A percentile compares a stretch with the other conserved stretches of the same genome.
These are phyloP conservation scores for Pammene fasciana DNA, from an alignment of 2,888 invertebrate species.

Conservation along the genomic window DNA sequence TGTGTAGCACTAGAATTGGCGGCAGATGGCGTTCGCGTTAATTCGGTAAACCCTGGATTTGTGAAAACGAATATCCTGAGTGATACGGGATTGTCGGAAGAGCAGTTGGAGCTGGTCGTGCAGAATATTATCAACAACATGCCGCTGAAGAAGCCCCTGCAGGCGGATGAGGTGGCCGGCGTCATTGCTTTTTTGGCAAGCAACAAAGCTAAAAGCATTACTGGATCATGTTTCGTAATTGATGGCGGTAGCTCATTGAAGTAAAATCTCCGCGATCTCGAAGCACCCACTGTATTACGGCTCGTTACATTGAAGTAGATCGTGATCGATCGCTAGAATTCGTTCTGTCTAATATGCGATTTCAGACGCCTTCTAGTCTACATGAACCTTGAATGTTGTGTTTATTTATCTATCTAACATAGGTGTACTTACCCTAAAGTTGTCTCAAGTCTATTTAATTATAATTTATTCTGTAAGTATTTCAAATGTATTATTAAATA, in stretches of 20 bases:
- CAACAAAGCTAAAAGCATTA: constrained; percentile 92
- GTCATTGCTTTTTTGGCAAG: constrained; percentile 95
- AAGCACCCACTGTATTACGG: neutral
- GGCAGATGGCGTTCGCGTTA: constrained; percentile 91
- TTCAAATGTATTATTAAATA: too few species aligned
- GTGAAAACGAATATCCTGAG: constrained; percentile 92
- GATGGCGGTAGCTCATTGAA: constrained; percentile 66
- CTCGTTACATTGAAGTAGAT: too few species aligned
- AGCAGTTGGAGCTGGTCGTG: constrained; percentile 91
- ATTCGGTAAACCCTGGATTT: constrained; percentile 97
- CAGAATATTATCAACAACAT: constrained; percentile 87
- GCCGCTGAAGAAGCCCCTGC: constrained; percentile 92
- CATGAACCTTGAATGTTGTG: too few species aligned
- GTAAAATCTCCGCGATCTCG: neutral
- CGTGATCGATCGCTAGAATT: too few species aligned
- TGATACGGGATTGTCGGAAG: constrained; percentile 79
- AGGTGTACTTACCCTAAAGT: too few species aligned
- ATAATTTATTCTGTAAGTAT: too few species aligned
- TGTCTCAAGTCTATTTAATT: too few species aligned
- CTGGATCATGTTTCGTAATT: constrained; percentile 85
- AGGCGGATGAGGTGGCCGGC: constrained; percentile 92
- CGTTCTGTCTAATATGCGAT: too few species aligned
- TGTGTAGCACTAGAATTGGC: constrained; percentile 94
- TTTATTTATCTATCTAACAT: too few species aligned
- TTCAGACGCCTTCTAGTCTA: too few species aligned